phyloP scores from a whole-genome alignment of 2,888 invertebrate species.

The Xestia xanthographa region DNA sequence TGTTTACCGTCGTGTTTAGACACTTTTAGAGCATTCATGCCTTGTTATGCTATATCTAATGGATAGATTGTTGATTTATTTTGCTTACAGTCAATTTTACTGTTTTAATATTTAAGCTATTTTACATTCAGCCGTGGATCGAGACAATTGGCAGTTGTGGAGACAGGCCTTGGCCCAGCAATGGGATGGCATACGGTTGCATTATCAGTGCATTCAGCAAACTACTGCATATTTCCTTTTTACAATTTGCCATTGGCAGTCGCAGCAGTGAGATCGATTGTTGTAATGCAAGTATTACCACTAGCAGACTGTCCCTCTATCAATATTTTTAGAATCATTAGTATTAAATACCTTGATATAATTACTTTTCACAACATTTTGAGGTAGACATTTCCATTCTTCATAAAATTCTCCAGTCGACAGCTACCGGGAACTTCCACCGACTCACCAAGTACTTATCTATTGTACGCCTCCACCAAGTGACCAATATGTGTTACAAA shows the following conservation, averaged over 20 bases:
- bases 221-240: background rate
- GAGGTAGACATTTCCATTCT: background rate
- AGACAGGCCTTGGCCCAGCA: background rate
- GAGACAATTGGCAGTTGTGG: background rate
- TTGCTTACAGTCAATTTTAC: background rate
- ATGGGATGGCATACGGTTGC: background rate
- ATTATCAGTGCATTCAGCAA: background rate
- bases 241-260: background rate
- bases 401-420: background rate
- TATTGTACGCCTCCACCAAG: background rate
- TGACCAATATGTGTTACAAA: conserved; percentile 33
- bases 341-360: background rate
- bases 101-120: background rate
- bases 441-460: background rate
- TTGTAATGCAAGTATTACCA: background rate
- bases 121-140: background rate
- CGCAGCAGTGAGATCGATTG: background rate
- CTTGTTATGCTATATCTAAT: background rate
- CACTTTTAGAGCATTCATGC: background rate
- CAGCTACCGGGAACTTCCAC: background rate
- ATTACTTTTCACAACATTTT: background rate
- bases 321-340: background rate
- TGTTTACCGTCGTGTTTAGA: background rate
- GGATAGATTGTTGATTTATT: background rate
- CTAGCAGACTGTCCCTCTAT: background rate